Base-by-base conservation (phyloP, 2,113 vertebrate genomes). In the Poecile atricapillus region DNA sequence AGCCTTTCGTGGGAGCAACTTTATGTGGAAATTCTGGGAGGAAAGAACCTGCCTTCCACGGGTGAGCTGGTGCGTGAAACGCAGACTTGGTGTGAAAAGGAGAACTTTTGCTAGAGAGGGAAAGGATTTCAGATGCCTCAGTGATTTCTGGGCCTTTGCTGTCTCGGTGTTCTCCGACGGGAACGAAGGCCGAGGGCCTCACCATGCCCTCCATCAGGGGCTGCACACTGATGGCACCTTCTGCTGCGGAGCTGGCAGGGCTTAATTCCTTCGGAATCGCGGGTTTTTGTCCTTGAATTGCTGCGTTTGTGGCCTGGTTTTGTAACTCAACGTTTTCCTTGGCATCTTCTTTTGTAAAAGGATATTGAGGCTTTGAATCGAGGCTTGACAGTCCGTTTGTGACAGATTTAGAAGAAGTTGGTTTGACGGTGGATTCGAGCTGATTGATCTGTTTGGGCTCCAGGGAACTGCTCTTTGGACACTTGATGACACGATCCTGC, bases 181-280 rank as follows among this genome's bases (percentile, higher is more conserved):
- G 98, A 15, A 98, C 98, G 5, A 99, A 99, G 17, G 99, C 99
- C 0, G 99, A 99, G 13, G 97, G 97, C 91, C 98, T 97, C 23
- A 33, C 91, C 8, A 91, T 87, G 55, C 97, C 87, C 44, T 98
- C 98, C 67, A 96, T 49, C 18, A 80, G 44, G 16, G 97, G 85
- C 67, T 97, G 97, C 76, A 97, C 71, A 41, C 88, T 30, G 12
- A 93, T 37, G 11, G 89, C 3, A 5, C 93, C 78, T 55, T 97
- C 98, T 15, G 93, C 47, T 37, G 77, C 46, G 0, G 95, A 90
- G 35, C 95, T 90, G 4, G 46, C 44, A 15, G 94, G 71, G 20
- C 41, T 70, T 6, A 87, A 19, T 28, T 98, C 98, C 78, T 96
- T 98, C 0, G 93, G 97, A 27, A 88, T 67, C 0, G 13, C 47